A percentile compares a stretch with the other conserved stretches of the same genome.
These are phyloP conservation scores for Scomber japonicus DNA, from an alignment of 2,113 vertebrate species.

Conservation along the genomic window DNA sequence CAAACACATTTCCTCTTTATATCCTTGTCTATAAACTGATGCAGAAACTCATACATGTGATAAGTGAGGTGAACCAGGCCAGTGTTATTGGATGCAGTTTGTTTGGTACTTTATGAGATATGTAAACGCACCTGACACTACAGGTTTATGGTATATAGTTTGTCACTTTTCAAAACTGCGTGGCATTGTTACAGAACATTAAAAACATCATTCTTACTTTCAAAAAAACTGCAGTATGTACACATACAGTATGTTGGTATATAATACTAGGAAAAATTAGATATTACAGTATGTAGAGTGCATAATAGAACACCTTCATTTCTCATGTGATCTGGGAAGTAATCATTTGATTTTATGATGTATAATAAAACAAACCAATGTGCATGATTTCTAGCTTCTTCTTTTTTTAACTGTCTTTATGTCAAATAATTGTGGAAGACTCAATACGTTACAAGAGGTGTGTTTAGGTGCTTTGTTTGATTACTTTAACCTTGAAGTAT, in stretches of 20 bases:
- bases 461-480: neutral
- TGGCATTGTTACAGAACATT: neutral
- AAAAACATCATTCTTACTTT: neutral
- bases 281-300: no score
- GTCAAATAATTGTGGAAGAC: neutral
- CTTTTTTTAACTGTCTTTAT: neutral
- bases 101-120: constrained; percentile 38
- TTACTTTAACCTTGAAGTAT: neutral
- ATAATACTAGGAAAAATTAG: neutral
- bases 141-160: neutral
- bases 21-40: constrained; percentile 28
- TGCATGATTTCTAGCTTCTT: neutral
- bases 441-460: neutral
- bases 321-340: neutral
- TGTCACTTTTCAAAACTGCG: neutral
- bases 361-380: neutral
- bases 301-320: neutral
- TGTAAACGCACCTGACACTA: constrained; percentile 14
- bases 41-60: constrained; percentile 12
- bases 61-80: constrained; percentile 1
- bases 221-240: neutral
- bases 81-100: constrained; percentile 36
- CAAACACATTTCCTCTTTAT: neutral
- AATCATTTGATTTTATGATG: neutral
- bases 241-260: neutral